phyloP scores from a whole-genome alignment of 2,797 vertebrate species.

The Hydrophis major region DNA sequence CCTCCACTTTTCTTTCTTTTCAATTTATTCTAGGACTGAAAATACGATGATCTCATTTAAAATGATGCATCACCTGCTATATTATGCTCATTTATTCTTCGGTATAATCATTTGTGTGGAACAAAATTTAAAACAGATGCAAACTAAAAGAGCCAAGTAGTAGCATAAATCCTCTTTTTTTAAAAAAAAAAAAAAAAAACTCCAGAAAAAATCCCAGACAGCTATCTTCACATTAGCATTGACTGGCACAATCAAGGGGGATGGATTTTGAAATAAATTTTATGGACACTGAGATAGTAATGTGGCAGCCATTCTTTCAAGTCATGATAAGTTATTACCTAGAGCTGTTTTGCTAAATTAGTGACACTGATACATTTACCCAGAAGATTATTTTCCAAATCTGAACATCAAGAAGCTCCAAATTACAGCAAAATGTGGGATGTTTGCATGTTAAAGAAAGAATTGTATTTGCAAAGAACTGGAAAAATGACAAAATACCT shows the following conservation, averaged over 20 bases:
- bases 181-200: too few relatives aligned
- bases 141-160: slow-evolving; percentile 6
- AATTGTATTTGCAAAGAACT: not conserved
- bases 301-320: not conserved
- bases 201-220: not conserved
- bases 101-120: not conserved
- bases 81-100: not conserved
- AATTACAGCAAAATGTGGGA: not conserved
- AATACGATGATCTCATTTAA: not conserved
- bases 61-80: not conserved
- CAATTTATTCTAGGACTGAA: not conserved
- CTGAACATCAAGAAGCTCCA: slow-evolving; percentile 5
- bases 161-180: not conserved
- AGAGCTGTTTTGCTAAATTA: slow-evolving; percentile 10
- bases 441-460: slow-evolving; percentile 7
- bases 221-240: not conserved
- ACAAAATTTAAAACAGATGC: slow-evolving; percentile 12
- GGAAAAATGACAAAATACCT: too few relatives aligned
- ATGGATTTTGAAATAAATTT: not conserved
- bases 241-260: not conserved
- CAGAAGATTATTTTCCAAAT: slow-evolving; percentile 29
- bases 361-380: slow-evolving; percentile 12
- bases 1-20: not conserved
- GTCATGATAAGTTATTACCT: not conserved
- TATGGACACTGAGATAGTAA: not conserved